phyloP scores from a whole-genome alignment of 2,888 invertebrate genomes.

The Nesidiocoris tenuis region DNA sequence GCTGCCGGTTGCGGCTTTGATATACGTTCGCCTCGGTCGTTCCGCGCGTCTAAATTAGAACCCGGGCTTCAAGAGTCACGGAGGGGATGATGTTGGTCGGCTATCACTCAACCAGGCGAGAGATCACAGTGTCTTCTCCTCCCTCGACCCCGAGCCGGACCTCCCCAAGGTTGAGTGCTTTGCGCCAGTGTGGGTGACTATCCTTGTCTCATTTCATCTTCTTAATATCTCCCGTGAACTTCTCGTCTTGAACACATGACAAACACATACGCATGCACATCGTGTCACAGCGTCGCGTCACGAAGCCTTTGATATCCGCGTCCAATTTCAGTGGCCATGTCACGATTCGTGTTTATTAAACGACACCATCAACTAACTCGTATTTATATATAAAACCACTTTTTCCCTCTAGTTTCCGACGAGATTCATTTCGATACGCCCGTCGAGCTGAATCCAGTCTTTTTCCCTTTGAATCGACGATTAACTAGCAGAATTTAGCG shows the following conservation, averaged over 20 bases:
- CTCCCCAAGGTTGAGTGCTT: not conserved
- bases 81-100: slow-evolving; percentile 10
- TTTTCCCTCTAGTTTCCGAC: not conserved
- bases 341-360: not conserved
- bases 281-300: not conserved
- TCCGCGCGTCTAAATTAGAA: slow-evolving; percentile 36
- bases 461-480: too few relatives aligned
- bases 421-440: not conserved
- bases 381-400: not conserved
- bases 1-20: slow-evolving; percentile 7
- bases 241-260: not conserved
- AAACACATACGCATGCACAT: not conserved
- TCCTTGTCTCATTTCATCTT: not conserved
- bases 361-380: not conserved
- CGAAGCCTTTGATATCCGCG: not conserved
- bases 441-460: not conserved
- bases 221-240: not conserved
- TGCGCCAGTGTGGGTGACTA: not conserved
- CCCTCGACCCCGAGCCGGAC: not conserved
- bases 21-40: slow-evolving; percentile 13
- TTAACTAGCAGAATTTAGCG: too few relatives aligned
- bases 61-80: not conserved
- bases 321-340: not conserved
- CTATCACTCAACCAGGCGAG: slow-evolving; percentile 26
- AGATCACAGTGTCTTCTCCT: slow-evolving; percentile 12